Base-by-base conservation (phyloP, 2,797 vertebrate species). In the Aldrovandia affinis region DNA sequence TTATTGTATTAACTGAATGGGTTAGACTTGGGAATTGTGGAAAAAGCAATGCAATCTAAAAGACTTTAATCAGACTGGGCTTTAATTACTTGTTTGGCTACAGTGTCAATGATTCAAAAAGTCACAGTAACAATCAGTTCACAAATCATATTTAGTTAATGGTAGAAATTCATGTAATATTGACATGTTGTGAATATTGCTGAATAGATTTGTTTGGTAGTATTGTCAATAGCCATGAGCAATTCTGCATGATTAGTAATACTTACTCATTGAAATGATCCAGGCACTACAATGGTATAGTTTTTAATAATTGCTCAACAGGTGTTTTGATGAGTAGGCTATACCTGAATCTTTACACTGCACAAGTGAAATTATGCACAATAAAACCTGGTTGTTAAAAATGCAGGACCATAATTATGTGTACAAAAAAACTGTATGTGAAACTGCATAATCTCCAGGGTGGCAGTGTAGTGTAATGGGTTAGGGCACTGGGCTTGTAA, bases 301-400 rank as follows among this genome's bases (percentile, higher is more conserved):
- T 65, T 65, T 65, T 65, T 65, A 65, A 65, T 65, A 65, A 28
- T 33, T 65, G 28, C n/a, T 30, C n/a, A 65, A 33, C 63, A 65
- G 63, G n/a, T n/a, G n/a, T 10, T 28, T 65, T 30, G 2, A 65
- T 25, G n/a, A n/a, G n/a, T 6, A 63, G n/a, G n/a, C 59, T 33
- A 15, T 65, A 2, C 30, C 63, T 33, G n/a, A 7, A 30, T 12
- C 10, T 63, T 63, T 63, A 9, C n/a, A 63, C n/a, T 6, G 59
- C 25, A n/a, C 25, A 65, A 30, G 10, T 65, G 8, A 3, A 65
- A 65, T 2, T 10, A 33, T 33, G 63, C 30, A 28, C 28, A 33
- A 65, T 33, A 65, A 33, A 61, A n/a, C 57, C 57, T 25, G n/a
- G 57, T 61, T 61, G 25, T 7, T 25, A 61, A 61, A 61, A n/a